Percentiles rank a stretch among this genome's conserved stretches.
Conservation (phyloP, 1,140 invertebrate species). For the Hermatobates lingyangjiaoensis region DNA sequence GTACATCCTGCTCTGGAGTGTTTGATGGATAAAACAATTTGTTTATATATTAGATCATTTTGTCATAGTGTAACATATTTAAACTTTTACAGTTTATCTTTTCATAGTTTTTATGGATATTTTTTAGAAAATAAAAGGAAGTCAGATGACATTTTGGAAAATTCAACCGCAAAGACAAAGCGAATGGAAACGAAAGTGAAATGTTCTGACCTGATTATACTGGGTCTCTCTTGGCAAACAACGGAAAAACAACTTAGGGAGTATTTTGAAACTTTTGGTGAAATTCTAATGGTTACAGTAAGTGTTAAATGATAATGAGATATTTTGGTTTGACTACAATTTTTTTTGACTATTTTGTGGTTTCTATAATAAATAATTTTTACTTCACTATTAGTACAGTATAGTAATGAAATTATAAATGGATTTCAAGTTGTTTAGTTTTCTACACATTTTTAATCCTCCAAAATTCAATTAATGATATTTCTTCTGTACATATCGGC, state of each 20-base stretch:
- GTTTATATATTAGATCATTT: neutral
- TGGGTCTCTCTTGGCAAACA: constrained; percentile 92
- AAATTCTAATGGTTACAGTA: constrained; percentile 89
- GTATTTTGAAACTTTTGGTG: constrained; percentile 90
- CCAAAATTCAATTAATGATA: too few species aligned
- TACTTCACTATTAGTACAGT: too few species aligned
- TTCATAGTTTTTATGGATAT: constrained; percentile 15
- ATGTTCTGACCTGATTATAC: constrained; percentile 90
- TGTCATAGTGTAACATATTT: neutral
- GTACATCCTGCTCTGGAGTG: neutral
- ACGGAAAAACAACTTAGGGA: constrained; percentile 84
- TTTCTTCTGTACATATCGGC: too few species aligned
- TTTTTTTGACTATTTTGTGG: too few species aligned
- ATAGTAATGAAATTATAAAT: too few species aligned
- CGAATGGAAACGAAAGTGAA: constrained; percentile 72
- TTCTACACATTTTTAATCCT: too few species aligned
- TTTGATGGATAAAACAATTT: neutral
- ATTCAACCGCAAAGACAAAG: constrained; percentile 77
- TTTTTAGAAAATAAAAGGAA: constrained; percentile 80
- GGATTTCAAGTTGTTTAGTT: too few species aligned
- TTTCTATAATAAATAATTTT: too few species aligned
- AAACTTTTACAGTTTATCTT: constrained; percentile 13
- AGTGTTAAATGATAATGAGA: too few species aligned
- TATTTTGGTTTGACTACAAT: too few species aligned
- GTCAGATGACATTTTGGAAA: constrained; percentile 80